Evolutionary conservation across 2,113 vertebrate genomes (phyloP).

Genomic region (Gyps fulvus): DNA sequence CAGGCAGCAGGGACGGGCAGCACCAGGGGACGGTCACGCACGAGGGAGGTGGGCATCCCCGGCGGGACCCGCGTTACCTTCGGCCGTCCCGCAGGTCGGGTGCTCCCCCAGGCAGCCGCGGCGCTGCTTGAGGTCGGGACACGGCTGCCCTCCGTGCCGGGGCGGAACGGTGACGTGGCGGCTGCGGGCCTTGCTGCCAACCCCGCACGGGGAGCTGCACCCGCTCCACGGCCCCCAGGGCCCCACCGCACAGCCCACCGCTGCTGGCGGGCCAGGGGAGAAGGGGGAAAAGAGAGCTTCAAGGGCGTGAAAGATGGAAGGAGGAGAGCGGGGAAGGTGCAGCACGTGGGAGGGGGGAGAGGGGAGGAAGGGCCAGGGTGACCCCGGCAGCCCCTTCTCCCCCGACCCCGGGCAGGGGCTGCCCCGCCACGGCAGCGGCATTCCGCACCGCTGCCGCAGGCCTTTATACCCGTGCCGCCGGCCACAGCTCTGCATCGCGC

Average conservation of each 20-base stretch:
- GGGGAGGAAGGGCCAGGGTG: neutral
- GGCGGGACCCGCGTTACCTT: slow-evolving; percentile 61
- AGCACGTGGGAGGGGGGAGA: neutral
- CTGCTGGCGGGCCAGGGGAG: slow-evolving; percentile 36
- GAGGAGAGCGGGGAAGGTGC: neutral
- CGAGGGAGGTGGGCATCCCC: neutral
- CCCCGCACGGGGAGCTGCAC: slow-evolving; percentile 80
- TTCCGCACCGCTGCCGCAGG: neutral
- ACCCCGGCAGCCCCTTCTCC: neutral
- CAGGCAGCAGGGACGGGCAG: neutral
- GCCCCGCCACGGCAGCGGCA: neutral
- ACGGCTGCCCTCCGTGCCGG: slow-evolving; percentile 80
- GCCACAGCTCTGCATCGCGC: neutral
- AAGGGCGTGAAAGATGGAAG: rapidly evolving
- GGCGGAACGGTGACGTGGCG: slow-evolving; percentile 82
- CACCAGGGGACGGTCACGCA: rapidly evolving
- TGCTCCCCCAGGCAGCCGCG: slow-evolving; percentile 83
- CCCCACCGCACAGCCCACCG: slow-evolving; percentile 80
- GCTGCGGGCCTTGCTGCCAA: slow-evolving; percentile 79
- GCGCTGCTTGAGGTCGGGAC: slow-evolving; percentile 85
- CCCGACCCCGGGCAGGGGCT: neutral
- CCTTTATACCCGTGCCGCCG: neutral
- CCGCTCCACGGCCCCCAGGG: slow-evolving; percentile 84
- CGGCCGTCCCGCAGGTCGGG: slow-evolving; percentile 66
- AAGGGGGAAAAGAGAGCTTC: neutral